Evolutionary conservation across 2,797 vertebrate genomes (phyloP).

Genomic region (Rhabdophis nuchalis): DNA sequence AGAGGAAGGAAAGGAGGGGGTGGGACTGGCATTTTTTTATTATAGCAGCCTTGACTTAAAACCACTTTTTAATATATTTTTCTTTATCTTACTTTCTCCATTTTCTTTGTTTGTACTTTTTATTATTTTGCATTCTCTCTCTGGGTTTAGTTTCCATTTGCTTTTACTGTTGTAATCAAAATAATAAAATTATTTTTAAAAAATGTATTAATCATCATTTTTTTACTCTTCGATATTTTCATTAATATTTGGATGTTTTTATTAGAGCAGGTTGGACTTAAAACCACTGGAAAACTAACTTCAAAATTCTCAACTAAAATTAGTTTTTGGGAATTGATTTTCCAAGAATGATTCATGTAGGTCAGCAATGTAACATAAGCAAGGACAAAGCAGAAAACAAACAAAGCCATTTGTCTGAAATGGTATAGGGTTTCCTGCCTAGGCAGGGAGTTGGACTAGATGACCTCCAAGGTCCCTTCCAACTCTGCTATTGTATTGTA

Average conservation of each 20-base stretch:
- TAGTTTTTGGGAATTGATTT: background rate
- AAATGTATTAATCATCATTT: background rate
- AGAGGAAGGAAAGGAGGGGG: background rate
- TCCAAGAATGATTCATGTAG: background rate
- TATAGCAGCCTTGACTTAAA: background rate
- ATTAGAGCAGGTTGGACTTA: background rate
- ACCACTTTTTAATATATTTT: background rate
- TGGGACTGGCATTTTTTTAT: background rate
- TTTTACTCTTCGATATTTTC: background rate
- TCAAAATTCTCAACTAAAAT: background rate
- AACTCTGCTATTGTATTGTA: too few relatives aligned
- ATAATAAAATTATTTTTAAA: background rate
- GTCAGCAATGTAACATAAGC: background rate
- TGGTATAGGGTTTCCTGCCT: too few relatives aligned
- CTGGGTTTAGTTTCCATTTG: background rate
- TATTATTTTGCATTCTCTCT: background rate
- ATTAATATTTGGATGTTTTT: background rate
- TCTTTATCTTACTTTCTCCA: background rate
- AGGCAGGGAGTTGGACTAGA: too few relatives aligned
- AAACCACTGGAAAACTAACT: background rate
- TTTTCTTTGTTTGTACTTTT: background rate
- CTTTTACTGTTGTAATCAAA: background rate
- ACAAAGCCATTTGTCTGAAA: too few relatives aligned
- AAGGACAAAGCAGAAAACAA: background rate
- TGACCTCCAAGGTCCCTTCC: too few relatives aligned